Conservation (phyloP, 1,140 invertebrate species). For the Saccostrea echinata region DNA sequence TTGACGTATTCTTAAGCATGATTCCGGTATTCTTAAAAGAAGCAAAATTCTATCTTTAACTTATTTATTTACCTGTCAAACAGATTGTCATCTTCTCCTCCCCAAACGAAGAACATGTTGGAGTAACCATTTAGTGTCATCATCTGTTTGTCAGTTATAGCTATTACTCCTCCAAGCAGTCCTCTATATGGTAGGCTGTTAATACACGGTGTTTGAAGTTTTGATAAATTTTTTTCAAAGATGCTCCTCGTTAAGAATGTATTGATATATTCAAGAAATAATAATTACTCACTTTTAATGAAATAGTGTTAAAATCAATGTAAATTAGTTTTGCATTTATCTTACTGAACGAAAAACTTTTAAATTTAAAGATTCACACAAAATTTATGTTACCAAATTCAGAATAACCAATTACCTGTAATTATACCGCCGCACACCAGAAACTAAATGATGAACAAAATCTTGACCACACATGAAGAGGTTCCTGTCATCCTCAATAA, state of each 20-base stretch:
- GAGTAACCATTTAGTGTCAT: constrained; percentile 93
- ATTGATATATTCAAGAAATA: not conserved
- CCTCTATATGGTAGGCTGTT: constrained; percentile 86
- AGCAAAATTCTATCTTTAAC: not conserved
- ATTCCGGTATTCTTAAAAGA: not conserved
- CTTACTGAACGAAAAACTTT: too few species aligned
- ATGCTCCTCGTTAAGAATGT: not conserved
- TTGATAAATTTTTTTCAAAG: too few species aligned
- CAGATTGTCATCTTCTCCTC: constrained; percentile 73
- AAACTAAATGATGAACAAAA: not conserved
- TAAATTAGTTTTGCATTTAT: too few species aligned
- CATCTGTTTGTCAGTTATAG: constrained; percentile 84
- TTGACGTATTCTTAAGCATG: not conserved
- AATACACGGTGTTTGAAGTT: not conserved
- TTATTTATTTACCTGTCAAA: constrained; percentile 47
- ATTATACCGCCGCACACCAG: not conserved
- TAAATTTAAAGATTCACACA: too few species aligned
- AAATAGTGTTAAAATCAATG: too few species aligned
- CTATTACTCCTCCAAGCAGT: constrained; percentile 88
- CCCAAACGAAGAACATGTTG: constrained; percentile 91
- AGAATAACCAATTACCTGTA: constrained; percentile 22
- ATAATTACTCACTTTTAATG: too few species aligned
- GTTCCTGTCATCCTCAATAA: constrained; percentile 93
- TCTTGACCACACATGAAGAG: constrained; percentile 89
- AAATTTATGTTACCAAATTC: not conserved